phyloP scores from a whole-genome alignment of 2,113 vertebrate species.

The Entelurus aequoreus region DNA sequence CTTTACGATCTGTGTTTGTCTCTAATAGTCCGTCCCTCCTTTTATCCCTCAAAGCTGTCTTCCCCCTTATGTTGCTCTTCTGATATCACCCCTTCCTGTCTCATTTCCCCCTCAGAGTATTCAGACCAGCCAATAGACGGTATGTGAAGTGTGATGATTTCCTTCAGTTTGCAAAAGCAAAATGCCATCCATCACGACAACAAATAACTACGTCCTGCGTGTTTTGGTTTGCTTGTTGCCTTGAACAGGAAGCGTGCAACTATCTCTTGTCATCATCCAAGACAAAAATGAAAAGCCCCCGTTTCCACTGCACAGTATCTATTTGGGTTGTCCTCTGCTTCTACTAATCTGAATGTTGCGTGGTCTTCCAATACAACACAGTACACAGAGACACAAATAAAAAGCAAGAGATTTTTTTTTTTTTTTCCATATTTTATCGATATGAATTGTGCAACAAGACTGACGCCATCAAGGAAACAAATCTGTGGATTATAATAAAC shows the following conservation, averaged over 20 bases:
- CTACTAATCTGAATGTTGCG: no score
- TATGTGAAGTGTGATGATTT: conserved; percentile 59
- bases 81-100: conserved; percentile 39
- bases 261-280: conserved; percentile 9
- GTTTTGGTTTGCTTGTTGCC: conserved; percentile 41
- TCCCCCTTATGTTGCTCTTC: conserved; percentile 33
- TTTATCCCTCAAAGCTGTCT: conserved; percentile 12
- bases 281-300: not conserved
- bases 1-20: not conserved
- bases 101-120: conserved; percentile 55
- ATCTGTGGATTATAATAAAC: no score
- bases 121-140: conserved; percentile 61
- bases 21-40: conserved; percentile 13
- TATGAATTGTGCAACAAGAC: no score
- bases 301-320: no score
- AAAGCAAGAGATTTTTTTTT: no score
- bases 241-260: conserved; percentile 35
- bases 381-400: no score
- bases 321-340: no score
- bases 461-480: no score
- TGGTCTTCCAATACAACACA: no score
- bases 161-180: conserved; percentile 27
- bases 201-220: conserved; percentile 13
- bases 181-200: conserved; percentile 3
- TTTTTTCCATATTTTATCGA: no score